phyloP scores from a whole-genome alignment of 2,888 invertebrate species.

The Heliconius aoede region DNA sequence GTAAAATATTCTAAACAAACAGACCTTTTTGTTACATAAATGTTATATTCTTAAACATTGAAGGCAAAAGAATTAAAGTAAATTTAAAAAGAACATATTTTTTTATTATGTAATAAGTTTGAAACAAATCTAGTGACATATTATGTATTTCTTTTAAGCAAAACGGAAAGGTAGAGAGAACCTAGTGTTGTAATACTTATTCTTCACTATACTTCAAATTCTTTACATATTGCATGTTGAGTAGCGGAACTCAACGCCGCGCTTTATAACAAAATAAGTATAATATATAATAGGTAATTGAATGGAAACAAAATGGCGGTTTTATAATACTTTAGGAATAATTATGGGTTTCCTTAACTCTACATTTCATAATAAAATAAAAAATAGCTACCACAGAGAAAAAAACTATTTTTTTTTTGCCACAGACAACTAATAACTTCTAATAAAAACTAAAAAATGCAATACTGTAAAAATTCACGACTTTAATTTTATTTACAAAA shows the following conservation, averaged over 20 bases:
- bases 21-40: background rate
- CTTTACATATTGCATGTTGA: no score
- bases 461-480: background rate
- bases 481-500: background rate
- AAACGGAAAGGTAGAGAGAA: no score
- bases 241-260: no score
- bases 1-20: background rate
- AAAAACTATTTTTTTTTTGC: background rate
- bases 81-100: no score
- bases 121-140: no score
- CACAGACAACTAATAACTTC: slow-evolving; percentile 9
- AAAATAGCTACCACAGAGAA: background rate
- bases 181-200: no score
- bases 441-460: slow-evolving; percentile 21
- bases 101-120: no score
- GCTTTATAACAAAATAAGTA: no score
- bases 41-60: background rate
- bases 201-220: no score
- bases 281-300: background rate
- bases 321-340: background rate
- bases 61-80: no score
- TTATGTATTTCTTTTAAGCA: no score
- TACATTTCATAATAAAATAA: background rate
- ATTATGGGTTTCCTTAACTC: background rate
- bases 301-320: background rate